A percentile compares a stretch with the other conserved stretches of the same genome.
Conservation (phyloP, 1,140 invertebrate genomes). For the Brachystomella parvula region DNA sequence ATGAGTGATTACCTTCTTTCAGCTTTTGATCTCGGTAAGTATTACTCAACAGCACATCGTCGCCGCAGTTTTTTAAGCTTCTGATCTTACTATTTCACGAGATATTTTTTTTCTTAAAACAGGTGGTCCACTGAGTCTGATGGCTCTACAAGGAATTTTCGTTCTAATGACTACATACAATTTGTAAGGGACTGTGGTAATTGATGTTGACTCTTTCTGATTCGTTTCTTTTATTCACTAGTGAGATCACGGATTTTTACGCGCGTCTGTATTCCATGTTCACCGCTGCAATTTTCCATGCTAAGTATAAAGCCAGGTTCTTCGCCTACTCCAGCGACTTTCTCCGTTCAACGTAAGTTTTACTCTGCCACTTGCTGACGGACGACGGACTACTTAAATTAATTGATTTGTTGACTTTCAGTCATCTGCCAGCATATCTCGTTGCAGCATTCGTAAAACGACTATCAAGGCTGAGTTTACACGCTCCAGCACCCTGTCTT, state of each 20-base stretch:
- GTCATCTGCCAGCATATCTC: slow-evolving; percentile 80
- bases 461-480: slow-evolving; percentile 68
- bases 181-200: slow-evolving; percentile 51
- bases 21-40: slow-evolving; percentile 67
- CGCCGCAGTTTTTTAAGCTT: not conserved
- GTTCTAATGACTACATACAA: slow-evolving; percentile 83
- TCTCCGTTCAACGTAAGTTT: slow-evolving; percentile 75
- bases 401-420: slow-evolving; percentile 48
- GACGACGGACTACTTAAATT: slow-evolving; percentile 13
- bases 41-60: slow-evolving; percentile 1
- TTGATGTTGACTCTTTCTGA: slow-evolving; percentile 8
- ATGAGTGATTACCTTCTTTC: slow-evolving; percentile 89
- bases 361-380: slow-evolving; percentile 20
- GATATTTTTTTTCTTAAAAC: slow-evolving; percentile 25
- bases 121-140: slow-evolving; percentile 76
- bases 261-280: slow-evolving; percentile 87
- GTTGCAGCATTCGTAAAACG: slow-evolving; percentile 91
- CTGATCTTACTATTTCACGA: not conserved
- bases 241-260: slow-evolving; percentile 91
- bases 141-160: slow-evolving; percentile 89
- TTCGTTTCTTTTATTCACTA: slow-evolving; percentile 43
- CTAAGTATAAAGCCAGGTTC: slow-evolving; percentile 75
- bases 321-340: slow-evolving; percentile 85
- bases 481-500: slow-evolving; percentile 71
- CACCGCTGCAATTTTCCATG: slow-evolving; percentile 78